Base-by-base conservation (phyloP, 2,113 vertebrate species). In the Urocolius indicus region DNA sequence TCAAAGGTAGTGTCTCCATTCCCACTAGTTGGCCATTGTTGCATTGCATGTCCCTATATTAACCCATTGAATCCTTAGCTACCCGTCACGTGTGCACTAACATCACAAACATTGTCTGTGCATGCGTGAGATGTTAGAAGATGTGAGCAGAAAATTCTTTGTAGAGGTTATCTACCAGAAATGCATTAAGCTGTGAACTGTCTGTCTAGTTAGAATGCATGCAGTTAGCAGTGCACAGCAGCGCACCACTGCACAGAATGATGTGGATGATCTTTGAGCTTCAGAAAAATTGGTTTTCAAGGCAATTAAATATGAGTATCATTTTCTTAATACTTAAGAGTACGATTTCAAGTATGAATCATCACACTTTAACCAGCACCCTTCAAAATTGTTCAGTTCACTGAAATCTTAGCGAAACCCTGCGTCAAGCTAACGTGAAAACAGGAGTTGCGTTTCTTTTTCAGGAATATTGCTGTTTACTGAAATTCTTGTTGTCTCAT, bases 1-100 rank as follows among this genome's bases (percentile, higher is more conserved):
- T 98, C 98, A 97, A 99, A 99, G 99, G 99, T 99, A 99, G 99
- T 98, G 98, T 99, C 95, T 95, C 92, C 97, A 87, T 98, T 98
- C 93, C 97, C 96, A 79, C 93, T 96, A 91, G 97, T 69, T 96
- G 95, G 90, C 86, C 95, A 81, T 67, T 52, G 87, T 96, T 98
- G 98, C 98, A 98, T 93, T 98, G 98, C 96, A 62, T 97, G 95
- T 94, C 93, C 95, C 89, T 94, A 3, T 87, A 97, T 96, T 98
- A 98, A 98, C 96, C 78, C 77, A 85, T 73, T 30, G 38, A 78
- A 92, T 61, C 94, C 52, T 5, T 89, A 95, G 91, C 84, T 87
- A 49, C 58, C 77, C 32, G 69, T 88, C 95, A 79, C 91, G 19
- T 34, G 90, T 95, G 80, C 98, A 97, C 97, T 98, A 98, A 98